These are phyloP conservation scores for Pseudolaguvia tuberculata DNA, from an alignment of 2,113 vertebrate species.

Conservation along the genomic window DNA sequence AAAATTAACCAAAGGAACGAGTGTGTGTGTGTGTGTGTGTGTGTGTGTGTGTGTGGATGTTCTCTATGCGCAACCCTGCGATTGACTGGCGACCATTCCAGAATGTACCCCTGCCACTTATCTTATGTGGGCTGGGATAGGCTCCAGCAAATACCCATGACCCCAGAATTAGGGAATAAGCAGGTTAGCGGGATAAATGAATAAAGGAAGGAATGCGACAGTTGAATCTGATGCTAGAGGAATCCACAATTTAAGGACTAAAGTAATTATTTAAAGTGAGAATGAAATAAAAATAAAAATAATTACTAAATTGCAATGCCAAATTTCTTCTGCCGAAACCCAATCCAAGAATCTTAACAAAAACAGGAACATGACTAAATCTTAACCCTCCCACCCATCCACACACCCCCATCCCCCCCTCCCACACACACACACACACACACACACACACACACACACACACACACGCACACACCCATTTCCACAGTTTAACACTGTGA, in stretches of 20 bases:
- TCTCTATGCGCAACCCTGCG: too few species aligned
- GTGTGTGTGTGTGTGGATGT: too few species aligned
- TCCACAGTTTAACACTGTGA: conserved; percentile 34
- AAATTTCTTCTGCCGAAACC: background rate
- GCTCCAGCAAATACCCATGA: too few species aligned
- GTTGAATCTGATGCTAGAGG: conserved; percentile 51
- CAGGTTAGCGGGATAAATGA: too few species aligned
- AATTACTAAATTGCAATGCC: background rate
- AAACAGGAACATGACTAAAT: background rate
- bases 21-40: too few species aligned
- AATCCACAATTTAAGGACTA: conserved; percentile 50
- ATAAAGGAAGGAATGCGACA: conserved; percentile 40
- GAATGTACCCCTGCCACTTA: too few species aligned
- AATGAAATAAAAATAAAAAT: background rate
- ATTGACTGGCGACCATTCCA: too few species aligned
- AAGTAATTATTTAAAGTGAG: conserved; percentile 2
- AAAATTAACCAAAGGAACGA: too few species aligned
- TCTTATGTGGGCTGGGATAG: too few species aligned
- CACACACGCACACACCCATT: conserved; percentile 28
- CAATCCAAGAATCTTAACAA: background rate
- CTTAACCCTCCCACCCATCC: background rate
- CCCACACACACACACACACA: conserved; percentile 14
- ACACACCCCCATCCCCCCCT: conserved; percentile 22
- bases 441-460: conserved; percentile 11
- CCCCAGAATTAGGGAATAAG: too few species aligned